Conservation (phyloP, 2,113 vertebrate genomes). For the Megaceryle maxima region DNA sequence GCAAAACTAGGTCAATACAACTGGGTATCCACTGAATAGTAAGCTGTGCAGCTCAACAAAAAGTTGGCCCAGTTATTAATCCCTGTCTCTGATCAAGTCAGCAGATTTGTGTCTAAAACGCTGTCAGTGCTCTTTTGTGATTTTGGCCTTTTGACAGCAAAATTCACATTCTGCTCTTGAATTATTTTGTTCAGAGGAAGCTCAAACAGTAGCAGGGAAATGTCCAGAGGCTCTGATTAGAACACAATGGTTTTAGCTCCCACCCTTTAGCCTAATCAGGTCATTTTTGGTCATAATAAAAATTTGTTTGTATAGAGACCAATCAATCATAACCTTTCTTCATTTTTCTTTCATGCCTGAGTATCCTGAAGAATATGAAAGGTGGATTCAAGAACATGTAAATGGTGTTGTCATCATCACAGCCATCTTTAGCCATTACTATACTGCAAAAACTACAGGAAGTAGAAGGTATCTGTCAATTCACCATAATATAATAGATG, state of each 20-base stretch:
- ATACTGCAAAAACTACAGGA: neutral
- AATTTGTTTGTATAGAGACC: neutral
- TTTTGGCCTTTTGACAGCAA: slow-evolving; percentile 59
- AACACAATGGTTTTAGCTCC: neutral
- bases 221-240: neutral
- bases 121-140: slow-evolving; percentile 49
- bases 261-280: neutral
- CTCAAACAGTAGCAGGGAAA: neutral
- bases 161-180: slow-evolving; percentile 23
- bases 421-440: neutral
- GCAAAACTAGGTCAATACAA: slow-evolving; percentile 55
- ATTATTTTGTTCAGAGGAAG: slow-evolving; percentile 19
- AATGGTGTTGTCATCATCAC: neutral
- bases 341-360: neutral
- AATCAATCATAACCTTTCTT: neutral
- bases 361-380: neutral
- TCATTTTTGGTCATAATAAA: neutral
- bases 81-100: slow-evolving; percentile 47
- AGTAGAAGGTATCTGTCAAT: neutral
- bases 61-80: slow-evolving; percentile 48
- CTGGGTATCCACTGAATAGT: slow-evolving; percentile 31
- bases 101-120: slow-evolving; percentile 32
- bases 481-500: neutral
- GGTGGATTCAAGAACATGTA: neutral
- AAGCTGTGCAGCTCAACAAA: slow-evolving; percentile 29